Evolutionary conservation across 2,113 vertebrate species (phyloP).

Genomic region (Toxostoma redivivum): DNA sequence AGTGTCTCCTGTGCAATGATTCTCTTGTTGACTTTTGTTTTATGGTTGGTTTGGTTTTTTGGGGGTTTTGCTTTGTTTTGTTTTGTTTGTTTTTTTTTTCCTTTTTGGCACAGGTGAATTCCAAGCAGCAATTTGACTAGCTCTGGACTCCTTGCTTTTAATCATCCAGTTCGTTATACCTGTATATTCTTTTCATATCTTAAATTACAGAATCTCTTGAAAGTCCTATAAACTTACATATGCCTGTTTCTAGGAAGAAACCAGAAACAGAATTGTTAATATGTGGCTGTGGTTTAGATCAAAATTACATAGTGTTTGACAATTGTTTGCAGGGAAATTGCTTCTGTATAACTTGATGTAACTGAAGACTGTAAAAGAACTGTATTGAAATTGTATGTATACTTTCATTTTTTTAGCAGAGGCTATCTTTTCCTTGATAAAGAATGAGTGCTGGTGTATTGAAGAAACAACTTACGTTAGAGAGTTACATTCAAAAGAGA

Average conservation of each 20-base stretch:
- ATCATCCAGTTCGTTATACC: background rate
- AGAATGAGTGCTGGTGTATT: background rate
- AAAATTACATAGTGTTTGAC: background rate
- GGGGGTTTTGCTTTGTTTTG: background rate
- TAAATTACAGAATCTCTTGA: background rate
- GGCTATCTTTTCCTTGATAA: background rate
- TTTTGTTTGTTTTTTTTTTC: background rate
- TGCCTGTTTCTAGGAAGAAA: background rate
- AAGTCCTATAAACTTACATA: background rate
- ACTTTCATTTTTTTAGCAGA: background rate
- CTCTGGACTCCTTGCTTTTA: background rate
- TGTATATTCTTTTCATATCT: background rate
- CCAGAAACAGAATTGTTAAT: background rate
- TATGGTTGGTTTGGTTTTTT: too few species aligned
- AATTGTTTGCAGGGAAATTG: background rate
- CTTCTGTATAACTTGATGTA: background rate
- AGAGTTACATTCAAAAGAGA: background rate
- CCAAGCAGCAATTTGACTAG: background rate
- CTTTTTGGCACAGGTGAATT: background rate
- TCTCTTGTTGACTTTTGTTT: background rate
- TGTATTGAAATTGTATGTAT: background rate
- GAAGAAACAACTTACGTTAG: background rate
- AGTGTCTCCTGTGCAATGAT: background rate
- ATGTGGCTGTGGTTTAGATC: background rate
- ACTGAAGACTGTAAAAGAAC: background rate